Percentiles rank a stretch among this genome's conserved stretches.
phyloP scores from a whole-genome alignment of 2,113 vertebrate genomes.

The Hystrix brachyura region DNA sequence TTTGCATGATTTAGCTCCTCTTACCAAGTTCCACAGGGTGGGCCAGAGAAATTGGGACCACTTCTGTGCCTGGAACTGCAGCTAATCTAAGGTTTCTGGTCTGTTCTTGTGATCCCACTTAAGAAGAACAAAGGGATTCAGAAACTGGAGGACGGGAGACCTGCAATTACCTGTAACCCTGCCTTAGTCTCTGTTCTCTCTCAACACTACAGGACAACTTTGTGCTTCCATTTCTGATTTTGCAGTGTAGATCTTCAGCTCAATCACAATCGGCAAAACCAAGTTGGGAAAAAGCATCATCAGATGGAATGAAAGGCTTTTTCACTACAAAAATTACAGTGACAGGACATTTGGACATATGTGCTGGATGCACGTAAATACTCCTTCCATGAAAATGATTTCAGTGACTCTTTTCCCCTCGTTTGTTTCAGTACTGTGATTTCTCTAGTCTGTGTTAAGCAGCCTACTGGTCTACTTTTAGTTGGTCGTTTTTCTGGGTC shows the following conservation, averaged over 20 bases:
- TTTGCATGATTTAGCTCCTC: background rate
- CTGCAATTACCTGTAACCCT: background rate
- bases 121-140: background rate
- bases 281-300: background rate
- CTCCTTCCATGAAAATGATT: background rate
- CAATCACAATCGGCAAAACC: background rate
- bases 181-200: background rate
- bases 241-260: background rate
- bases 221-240: background rate
- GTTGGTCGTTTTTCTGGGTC: background rate
- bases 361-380: background rate
- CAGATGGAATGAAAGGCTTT: background rate
- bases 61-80: background rate
- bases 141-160: background rate
- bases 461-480: background rate
- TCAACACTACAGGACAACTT: background rate
- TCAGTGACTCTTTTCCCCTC: background rate
- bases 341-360: background rate
- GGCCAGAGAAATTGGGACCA: background rate
- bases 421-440: background rate
- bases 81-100: background rate
- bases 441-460: background rate
- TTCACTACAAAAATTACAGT: background rate
- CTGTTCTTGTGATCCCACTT: background rate
- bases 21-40: background rate